Base-by-base conservation (phyloP, 2,888 invertebrate genomes). In the Coenonympha glycerion region DNA sequence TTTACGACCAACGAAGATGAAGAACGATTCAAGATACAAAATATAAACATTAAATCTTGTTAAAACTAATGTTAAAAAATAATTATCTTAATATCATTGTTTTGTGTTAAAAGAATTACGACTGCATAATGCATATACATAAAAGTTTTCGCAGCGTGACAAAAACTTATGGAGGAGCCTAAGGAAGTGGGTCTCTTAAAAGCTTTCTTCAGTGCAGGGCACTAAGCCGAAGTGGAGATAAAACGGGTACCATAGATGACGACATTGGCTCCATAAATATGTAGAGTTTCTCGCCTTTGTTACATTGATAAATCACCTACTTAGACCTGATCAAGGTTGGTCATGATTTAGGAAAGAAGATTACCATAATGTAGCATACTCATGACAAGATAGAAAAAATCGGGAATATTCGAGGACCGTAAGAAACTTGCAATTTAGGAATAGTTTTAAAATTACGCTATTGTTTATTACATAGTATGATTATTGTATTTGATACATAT, bases 201-300 rank as follows among this genome's bases (percentile, higher is more conserved):
- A 83, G 80, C 77, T 74, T 76, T 73, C 76, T 71, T 67, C 71
- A 69, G 67, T 65, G 65, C 69, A 66, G 67, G 64, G 70, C 79
- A 80, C 82, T 80, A 81, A 79, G 72, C 65, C 68, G 63, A 68
- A 69, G 71, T 68, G 68, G 62, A 78, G 83, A 83, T 83, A 80
- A 81, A 77, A 71, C 61, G 64, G 62, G 73, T 71, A 72, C 75
- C 72, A 74, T 74, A 76, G 73, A 47, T 31, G 44, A 41, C 34
- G 34, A 30, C 30, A 75, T 66, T 66, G 61, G 66, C 67, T 64
- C 80, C 73, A 76, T 79, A 80, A 79, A 80, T 79, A 76, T 72
- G 66, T 73, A 76, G 74, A 77, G 77, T 77, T 81, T 71, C 72
- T 76, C 75, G 76, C 74, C 74, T 77, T 81, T 80, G 78, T 81